Conservation (phyloP, 2,888 invertebrate genomes). For the Rhagonycha lutea region DNA sequence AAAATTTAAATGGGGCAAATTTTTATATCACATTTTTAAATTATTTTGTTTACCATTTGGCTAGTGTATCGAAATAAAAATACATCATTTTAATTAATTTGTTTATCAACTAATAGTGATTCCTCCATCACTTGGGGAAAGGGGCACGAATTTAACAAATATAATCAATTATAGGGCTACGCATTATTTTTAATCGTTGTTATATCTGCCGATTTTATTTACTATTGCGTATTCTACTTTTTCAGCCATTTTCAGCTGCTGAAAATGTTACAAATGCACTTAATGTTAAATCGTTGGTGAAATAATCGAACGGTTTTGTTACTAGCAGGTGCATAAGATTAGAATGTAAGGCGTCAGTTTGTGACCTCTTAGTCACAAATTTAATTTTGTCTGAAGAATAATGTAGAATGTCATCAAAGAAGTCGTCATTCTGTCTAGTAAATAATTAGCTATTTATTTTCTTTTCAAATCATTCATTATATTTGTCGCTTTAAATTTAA, state of each 20-base stretch:
- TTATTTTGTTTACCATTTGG: background rate
- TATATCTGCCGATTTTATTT: background rate
- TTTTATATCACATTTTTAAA: background rate
- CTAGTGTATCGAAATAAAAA: background rate
- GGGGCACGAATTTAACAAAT: background rate
- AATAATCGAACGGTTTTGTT: background rate
- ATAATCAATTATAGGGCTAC: background rate
- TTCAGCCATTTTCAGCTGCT: background rate
- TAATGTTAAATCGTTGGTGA: background rate
- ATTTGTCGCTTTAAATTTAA: conserved; percentile 10
- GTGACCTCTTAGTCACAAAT: conserved; percentile 23
- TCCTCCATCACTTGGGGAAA: background rate
- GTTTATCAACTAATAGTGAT: background rate
- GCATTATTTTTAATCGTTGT: background rate
- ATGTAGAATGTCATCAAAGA: conserved; percentile 24
- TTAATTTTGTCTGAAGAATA: conserved; percentile 21
- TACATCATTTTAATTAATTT: background rate
- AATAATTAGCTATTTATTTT: conserved; percentile 22
- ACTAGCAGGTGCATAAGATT: conserved; percentile 19
- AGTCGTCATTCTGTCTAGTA: conserved; percentile 28
- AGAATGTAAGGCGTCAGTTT: conserved; percentile 11
- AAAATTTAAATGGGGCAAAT: background rate
- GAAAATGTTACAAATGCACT: background rate
- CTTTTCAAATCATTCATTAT: background rate
- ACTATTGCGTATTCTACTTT: background rate